These are phyloP conservation scores for Portevinia maculata DNA, from an alignment of 2,888 invertebrate species.

Conservation along the genomic window DNA sequence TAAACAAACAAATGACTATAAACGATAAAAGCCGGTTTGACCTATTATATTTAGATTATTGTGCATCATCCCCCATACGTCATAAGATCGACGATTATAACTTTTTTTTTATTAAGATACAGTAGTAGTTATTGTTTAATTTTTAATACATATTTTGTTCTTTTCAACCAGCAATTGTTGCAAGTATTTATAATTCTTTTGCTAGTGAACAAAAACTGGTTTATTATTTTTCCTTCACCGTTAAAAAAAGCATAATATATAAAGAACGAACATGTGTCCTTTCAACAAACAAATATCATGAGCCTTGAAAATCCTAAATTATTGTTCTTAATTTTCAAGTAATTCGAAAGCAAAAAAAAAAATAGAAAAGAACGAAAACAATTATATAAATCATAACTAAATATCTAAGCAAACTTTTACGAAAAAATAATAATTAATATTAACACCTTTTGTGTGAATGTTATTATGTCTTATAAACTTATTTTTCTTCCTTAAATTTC, in stretches of 20 bases:
- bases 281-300: slow-evolving; percentile 34
- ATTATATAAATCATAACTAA: slow-evolving; percentile 60
- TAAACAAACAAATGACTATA: slow-evolving; percentile 10
- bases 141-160: slow-evolving; percentile 59
- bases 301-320: slow-evolving; percentile 37
- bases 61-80: slow-evolving; percentile 48
- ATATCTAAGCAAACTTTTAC: slow-evolving; percentile 68
- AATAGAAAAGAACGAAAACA: slow-evolving; percentile 54
- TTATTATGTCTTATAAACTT: slow-evolving; percentile 51
- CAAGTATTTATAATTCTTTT: slow-evolving; percentile 32
- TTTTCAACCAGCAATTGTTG: slow-evolving; percentile 40
- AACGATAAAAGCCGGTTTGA: slow-evolving; percentile 44
- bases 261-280: slow-evolving; percentile 45
- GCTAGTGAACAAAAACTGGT: slow-evolving; percentile 16
- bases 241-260: neutral
- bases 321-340: slow-evolving; percentile 5
- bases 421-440: slow-evolving; percentile 64
- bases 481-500: slow-evolving; percentile 23
- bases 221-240: neutral
- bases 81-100: slow-evolving; percentile 57
- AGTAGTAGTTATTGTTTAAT: slow-evolving; percentile 65
- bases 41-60: slow-evolving; percentile 54
- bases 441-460: slow-evolving; percentile 71
- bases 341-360: slow-evolving; percentile 32
- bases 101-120: slow-evolving; percentile 52